Base-by-base conservation (phyloP, 2,888 invertebrate genomes). In the Plemyria rubiginata region DNA sequence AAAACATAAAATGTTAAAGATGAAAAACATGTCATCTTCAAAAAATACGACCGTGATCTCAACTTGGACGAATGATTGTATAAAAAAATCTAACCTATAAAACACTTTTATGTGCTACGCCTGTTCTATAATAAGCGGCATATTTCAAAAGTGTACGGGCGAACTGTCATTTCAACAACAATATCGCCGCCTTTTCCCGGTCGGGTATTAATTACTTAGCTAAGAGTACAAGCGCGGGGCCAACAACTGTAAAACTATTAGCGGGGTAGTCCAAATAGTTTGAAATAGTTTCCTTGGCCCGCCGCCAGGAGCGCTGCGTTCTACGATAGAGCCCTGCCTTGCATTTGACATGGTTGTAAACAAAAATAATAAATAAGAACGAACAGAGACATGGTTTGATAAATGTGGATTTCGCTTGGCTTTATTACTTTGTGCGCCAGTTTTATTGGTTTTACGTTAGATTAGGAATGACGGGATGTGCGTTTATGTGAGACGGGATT, bases 221-320 rank as follows among this genome's bases (percentile, higher is more conserved):
- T 77, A 67, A 79, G 81, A 72, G 71, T 83, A 84, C 82, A 83
- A 82, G 74, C 76, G 79, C 77, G 73, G 65, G 54, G 65, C 72
- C 76, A 79, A 76, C 81, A 80, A 84, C 85, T 78, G 82, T 88
- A 82, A 87, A 90, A 88, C 89, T 89, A 89, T 89, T 89, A 90
- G 82, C 86, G 75, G 75, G 80, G 72, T 76, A 81, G 83, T 77
- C 79, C 74, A 79, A 84, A 86, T 86, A 85, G 83, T 87, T 87
- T 77, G 84, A 81, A 88, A 88, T 88, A 88, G 88, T 89, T 88
- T 79, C 82, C 72, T 86, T 91, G 90, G 90, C 88, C 50, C 66
- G 54, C 76, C 81, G 89, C 90, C 90, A 91, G 85, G 72, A 69
- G 85, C 81, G 80, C 79, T 76, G 73, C 72, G 69, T 54, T 66